Evolutionary conservation across 64 coral and sea anemone genomes (phyloP).

Genomic region (Dendrophyllia cribrosa): DNA sequence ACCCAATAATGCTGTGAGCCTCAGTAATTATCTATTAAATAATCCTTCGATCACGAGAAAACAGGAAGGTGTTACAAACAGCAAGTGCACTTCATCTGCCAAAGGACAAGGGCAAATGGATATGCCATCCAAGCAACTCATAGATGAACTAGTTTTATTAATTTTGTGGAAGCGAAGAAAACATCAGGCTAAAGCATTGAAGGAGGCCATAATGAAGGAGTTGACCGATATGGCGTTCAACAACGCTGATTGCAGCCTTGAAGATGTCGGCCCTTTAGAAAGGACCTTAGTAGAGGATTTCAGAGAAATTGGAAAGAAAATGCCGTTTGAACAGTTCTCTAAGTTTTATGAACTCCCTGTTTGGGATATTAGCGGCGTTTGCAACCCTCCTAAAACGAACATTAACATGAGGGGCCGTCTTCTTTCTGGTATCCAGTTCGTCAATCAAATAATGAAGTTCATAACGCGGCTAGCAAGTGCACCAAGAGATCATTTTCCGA

Average conservation of each 20-base stretch:
- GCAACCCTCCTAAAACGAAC: too few species aligned
- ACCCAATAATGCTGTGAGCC: too few species aligned
- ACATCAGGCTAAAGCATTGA: too few species aligned
- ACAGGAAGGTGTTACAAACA: too few species aligned
- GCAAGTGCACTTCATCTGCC: too few species aligned
- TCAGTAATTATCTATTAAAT: too few species aligned
- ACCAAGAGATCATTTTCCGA: neutral
- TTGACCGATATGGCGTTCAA: neutral
- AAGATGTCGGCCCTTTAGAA: neutral
- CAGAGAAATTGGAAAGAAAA: neutral
- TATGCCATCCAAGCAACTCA: too few species aligned
- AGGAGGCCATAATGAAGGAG: neutral
- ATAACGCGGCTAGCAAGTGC: neutral
- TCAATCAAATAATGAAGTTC: neutral
- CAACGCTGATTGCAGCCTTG: neutral
- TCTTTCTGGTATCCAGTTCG: neutral
- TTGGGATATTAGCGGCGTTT: too few species aligned
- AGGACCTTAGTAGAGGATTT: slow-evolving; percentile 7
- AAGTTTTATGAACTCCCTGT: too few species aligned
- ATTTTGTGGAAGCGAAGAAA: neutral
- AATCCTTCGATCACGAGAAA: too few species aligned
- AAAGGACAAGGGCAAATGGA: too few species aligned
- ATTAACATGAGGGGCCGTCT: neutral
- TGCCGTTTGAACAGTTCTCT: too few species aligned
- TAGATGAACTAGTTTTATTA: neutral